A percentile compares a stretch with the other conserved stretches of the same genome.
Conservation (phyloP, 2,888 invertebrate species). For the Chamaedrilus cognettii region DNA sequence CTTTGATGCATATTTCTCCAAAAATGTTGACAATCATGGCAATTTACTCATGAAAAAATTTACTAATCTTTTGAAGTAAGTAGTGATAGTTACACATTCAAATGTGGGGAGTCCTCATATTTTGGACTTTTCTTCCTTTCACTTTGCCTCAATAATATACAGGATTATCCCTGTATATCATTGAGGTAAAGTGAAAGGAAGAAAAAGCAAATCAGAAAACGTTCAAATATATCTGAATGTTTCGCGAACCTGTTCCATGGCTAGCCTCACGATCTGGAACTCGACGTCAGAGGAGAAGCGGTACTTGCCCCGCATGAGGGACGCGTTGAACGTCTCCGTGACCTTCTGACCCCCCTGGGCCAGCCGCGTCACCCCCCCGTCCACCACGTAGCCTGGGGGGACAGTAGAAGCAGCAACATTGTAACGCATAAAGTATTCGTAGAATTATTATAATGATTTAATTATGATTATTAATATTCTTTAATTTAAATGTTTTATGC, state of each 20-base stretch:
- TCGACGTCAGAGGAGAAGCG: conserved; percentile 60
- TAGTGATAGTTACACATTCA: too few species aligned
- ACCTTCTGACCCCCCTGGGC: conserved; percentile 64
- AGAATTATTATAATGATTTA: background rate
- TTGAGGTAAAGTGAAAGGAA: too few species aligned
- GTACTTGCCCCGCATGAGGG: conserved; percentile 59
- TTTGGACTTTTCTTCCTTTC: too few species aligned
- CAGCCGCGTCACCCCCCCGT: conserved; percentile 63
- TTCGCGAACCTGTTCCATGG: conserved; percentile 61
- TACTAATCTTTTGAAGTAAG: too few species aligned
- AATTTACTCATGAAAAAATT: too few species aligned
- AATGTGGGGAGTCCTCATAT: too few species aligned
- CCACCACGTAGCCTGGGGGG: conserved; percentile 58
- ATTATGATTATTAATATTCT: background rate
- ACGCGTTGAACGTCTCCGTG: conserved; percentile 59
- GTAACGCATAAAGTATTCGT: background rate
- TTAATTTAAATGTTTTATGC: background rate
- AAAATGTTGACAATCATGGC: too few species aligned
- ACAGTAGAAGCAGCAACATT: conserved; percentile 6
- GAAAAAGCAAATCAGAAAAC: too few species aligned
- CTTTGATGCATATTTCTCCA: too few species aligned
- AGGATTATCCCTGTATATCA: too few species aligned
- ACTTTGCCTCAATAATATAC: too few species aligned
- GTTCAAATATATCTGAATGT: too few species aligned
- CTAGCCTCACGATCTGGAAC: conserved; percentile 61